phyloP scores from a whole-genome alignment of 2,888 invertebrate genomes.

The Polymixis flavicincta region DNA sequence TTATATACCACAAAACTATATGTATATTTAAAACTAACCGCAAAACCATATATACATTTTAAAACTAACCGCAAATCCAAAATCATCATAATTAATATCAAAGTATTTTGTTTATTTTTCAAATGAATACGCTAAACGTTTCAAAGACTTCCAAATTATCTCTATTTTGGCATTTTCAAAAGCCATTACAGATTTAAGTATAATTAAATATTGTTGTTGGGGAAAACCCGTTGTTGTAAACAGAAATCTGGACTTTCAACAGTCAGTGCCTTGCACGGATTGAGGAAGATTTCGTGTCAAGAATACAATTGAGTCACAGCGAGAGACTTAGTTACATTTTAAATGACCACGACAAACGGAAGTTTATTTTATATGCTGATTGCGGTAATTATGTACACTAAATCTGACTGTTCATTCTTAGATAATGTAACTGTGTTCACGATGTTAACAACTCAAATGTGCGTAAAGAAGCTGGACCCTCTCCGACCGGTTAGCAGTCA shows the following conservation, averaged over 20 bases:
- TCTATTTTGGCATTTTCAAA: conserved; percentile 14
- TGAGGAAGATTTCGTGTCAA: conserved; percentile 44
- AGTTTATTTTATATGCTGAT: conserved; percentile 9
- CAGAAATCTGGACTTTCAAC: conserved; percentile 53
- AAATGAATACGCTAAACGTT: not conserved
- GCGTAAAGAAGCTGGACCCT: conserved; percentile 1
- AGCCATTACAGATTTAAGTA: conserved; percentile 5
- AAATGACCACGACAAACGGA: conserved; percentile 1
- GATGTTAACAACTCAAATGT: conserved; percentile 8
- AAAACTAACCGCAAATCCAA: conserved; percentile 13
- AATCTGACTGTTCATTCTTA: conserved; percentile 3
- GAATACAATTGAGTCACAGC: conserved; percentile 34
- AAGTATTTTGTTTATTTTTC: conserved; percentile 8
- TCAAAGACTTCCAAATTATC: not conserved
- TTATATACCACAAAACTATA: no score
- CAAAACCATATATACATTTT: conserved; percentile 15
- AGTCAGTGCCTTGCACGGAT: conserved; percentile 42
- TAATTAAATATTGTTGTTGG: conserved; percentile 26
- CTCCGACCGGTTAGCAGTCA: conserved; percentile 58
- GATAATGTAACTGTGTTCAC: conserved; percentile 17
- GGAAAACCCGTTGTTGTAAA: conserved; percentile 41
- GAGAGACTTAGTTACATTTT: conserved; percentile 4
- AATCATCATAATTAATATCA: not conserved
- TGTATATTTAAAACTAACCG: conserved; percentile 3
- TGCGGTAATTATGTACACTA: not conserved